phyloP scores from a whole-genome alignment of 2,888 invertebrate genomes.

The Sipunculus nudus region DNA sequence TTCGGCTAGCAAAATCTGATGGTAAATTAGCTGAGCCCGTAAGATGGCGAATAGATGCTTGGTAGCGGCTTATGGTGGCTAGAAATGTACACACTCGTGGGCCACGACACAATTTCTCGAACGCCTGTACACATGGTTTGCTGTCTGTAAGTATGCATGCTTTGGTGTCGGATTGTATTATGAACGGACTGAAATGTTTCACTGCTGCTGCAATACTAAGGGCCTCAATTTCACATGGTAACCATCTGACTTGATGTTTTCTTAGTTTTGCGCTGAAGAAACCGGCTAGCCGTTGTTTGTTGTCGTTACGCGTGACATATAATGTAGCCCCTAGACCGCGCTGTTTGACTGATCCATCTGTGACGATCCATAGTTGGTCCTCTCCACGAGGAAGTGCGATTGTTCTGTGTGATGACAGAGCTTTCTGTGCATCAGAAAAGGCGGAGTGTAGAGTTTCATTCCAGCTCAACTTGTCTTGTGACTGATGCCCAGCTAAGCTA shows the following conservation, averaged over 20 bases:
- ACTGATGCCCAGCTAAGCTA: not conserved
- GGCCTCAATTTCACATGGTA: slow-evolving; percentile 45
- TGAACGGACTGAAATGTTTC: slow-evolving; percentile 43
- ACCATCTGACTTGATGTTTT: slow-evolving; percentile 36
- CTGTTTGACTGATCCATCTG: slow-evolving; percentile 1
- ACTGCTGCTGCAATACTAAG: slow-evolving; percentile 34
- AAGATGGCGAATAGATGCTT: slow-evolving; percentile 14
- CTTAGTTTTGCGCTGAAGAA: slow-evolving; percentile 41
- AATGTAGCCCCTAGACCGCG: slow-evolving; percentile 34
- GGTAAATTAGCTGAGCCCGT: slow-evolving; percentile 1
- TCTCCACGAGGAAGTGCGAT: not conserved
- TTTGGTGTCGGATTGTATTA: not conserved
- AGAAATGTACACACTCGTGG: slow-evolving; percentile 37
- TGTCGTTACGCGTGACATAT: slow-evolving; percentile 31
- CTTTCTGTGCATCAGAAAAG: not conserved
- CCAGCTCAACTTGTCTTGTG: not conserved
- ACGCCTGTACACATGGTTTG: slow-evolving; percentile 41
- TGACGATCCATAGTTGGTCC: slow-evolving; percentile 12
- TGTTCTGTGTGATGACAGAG: not conserved
- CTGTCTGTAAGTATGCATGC: slow-evolving; percentile 37
- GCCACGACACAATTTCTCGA: slow-evolving; percentile 37
- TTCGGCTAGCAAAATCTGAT: not conserved
- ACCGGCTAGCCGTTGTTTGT: slow-evolving; percentile 25
- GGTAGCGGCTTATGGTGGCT: slow-evolving; percentile 29
- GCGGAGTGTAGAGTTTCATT: not conserved